A percentile compares a stretch with the other conserved stretches of the same genome.
phyloP scores from a whole-genome alignment of 2,113 vertebrate species.

The Saimiri boliviensis region DNA sequence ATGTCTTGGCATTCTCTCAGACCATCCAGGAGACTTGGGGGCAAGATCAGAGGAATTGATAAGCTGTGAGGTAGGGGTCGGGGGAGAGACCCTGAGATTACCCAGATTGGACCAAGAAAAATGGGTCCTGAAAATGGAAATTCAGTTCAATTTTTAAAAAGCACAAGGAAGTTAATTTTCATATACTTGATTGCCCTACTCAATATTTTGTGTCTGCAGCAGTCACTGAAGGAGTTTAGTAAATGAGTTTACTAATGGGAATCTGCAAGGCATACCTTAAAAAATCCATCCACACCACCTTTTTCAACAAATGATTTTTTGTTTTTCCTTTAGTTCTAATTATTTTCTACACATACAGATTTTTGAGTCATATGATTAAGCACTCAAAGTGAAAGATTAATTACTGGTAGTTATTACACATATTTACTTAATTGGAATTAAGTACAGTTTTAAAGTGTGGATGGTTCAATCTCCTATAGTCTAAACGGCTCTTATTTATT shows the following conservation, averaged over 20 bases:
- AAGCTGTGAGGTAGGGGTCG: too few species aligned
- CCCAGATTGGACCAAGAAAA: not conserved
- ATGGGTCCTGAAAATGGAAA: not conserved
- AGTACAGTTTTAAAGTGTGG: not conserved
- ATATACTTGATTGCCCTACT: not conserved
- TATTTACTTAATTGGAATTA: not conserved
- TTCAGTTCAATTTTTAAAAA: not conserved
- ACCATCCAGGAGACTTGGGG: not conserved
- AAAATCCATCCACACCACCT: not conserved
- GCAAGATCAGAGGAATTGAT: not conserved
- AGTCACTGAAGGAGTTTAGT: not conserved
- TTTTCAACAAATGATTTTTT: not conserved
- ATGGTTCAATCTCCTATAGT: not conserved
- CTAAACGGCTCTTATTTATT: not conserved
- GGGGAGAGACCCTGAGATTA: not conserved
- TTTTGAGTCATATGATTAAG: not conserved
- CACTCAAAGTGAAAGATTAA: not conserved
- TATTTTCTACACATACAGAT: not conserved
- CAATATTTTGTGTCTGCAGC: not conserved
- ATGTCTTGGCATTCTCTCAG: not conserved
- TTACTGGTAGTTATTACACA: not conserved
- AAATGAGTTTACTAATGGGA: not conserved
- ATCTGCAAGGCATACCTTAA: not conserved
- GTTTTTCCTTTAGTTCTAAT: not conserved
- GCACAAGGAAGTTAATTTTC: not conserved